Evolutionary conservation across 2,797 vertebrate species (phyloP).

Genomic region (Phaenicophaeus curvirostris): DNA sequence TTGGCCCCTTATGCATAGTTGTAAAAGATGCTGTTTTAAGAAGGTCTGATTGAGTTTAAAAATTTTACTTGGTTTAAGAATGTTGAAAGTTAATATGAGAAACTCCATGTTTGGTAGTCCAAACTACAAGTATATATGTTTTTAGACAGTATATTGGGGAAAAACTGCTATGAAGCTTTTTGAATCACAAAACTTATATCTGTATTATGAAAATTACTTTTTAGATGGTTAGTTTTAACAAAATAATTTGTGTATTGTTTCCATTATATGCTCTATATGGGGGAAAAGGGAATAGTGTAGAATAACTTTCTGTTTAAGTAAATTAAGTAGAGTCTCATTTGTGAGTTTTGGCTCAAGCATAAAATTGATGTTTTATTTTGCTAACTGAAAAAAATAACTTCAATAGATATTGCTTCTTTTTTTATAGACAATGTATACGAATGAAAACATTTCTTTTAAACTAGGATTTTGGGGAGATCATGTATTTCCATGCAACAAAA

Average conservation of each 20-base stretch:
- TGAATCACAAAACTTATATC: background rate
- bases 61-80: background rate
- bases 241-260: background rate
- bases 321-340: background rate
- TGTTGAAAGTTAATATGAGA: background rate
- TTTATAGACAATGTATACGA: too few species aligned
- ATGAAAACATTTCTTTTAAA: too few species aligned
- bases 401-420: too few species aligned
- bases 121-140: background rate
- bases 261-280: background rate
- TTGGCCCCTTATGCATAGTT: background rate
- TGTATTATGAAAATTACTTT: background rate
- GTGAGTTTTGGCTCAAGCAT: background rate
- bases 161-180: background rate
- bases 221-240: background rate
- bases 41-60: background rate
- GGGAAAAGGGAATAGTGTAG: background rate
- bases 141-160: background rate
- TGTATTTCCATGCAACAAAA: background rate
- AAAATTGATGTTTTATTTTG: too few species aligned
- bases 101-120: fast-evolving
- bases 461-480: background rate
- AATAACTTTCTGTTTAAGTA: background rate
- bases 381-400: too few species aligned
- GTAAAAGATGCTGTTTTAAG: background rate